These are phyloP conservation scores for Equus przewalskii DNA, from an alignment of 2,113 vertebrate species.

Conservation along the genomic window DNA sequence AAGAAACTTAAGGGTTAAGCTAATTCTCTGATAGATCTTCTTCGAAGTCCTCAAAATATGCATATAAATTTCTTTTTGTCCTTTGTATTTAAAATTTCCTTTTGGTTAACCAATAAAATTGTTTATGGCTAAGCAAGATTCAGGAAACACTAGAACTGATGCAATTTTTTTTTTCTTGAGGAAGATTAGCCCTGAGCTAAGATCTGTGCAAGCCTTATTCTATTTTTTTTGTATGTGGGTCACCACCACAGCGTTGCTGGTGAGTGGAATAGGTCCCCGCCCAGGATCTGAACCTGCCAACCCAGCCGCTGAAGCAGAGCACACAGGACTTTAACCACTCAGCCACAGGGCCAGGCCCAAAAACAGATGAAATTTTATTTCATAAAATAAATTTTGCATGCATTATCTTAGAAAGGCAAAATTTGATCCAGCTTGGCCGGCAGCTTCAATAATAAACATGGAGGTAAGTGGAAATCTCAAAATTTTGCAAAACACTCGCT, in stretches of 20 bases:
- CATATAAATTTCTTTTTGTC: neutral
- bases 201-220: too few relatives aligned
- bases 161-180: neutral
- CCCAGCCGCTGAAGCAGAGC: too few relatives aligned
- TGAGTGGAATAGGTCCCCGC: too few relatives aligned
- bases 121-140: neutral
- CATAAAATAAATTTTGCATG: conserved; percentile 45
- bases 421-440: neutral
- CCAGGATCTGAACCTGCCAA: too few relatives aligned
- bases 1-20: neutral
- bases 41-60: conserved; percentile 42
- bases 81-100: conserved; percentile 3
- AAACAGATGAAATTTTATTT: neutral
- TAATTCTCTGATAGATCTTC: neutral
- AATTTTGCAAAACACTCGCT: neutral
- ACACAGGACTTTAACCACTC: too few relatives aligned
- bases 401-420: conserved; percentile 48
- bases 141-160: neutral
- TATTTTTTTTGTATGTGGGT: too few relatives aligned
- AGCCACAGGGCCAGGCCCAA: too few relatives aligned
- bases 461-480: neutral
- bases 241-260: too few relatives aligned
- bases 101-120: conserved; percentile 27
- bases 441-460: conserved; percentile 27
- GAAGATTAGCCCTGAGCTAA: too few relatives aligned